Conservation (phyloP, 2,888 invertebrate genomes). For the Sarcophaga rosellei region DNA sequence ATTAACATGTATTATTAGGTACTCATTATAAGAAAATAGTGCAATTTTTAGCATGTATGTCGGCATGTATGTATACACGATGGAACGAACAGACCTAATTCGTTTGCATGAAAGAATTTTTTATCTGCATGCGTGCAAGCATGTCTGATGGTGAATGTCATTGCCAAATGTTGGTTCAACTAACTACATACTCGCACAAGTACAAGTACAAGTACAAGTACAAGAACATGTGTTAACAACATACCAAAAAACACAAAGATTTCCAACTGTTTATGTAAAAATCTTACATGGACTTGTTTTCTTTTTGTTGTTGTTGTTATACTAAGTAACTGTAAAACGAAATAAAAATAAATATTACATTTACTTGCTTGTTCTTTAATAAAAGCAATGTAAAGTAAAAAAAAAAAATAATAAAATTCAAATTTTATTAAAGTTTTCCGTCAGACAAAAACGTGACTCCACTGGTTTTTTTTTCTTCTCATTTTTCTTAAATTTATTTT, state of each 20-base stretch:
- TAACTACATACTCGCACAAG: not conserved
- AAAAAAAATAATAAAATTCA: not conserved
- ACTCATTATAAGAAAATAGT: not conserved
- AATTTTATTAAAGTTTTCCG: not conserved
- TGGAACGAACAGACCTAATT: not conserved
- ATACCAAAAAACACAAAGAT: not conserved
- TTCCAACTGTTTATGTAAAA: not conserved
- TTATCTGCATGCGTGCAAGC: not conserved
- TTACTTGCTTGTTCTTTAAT: not conserved
- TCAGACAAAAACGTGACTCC: not conserved
- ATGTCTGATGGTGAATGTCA: conserved; percentile 54
- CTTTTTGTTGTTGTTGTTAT: too few relatives aligned
- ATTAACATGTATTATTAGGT: too few relatives aligned
- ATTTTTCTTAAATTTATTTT: not conserved
- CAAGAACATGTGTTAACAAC: conserved; percentile 33
- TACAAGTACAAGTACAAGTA: not conserved
- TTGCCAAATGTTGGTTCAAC: conserved; percentile 37
- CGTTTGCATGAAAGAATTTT: conserved; percentile 29
- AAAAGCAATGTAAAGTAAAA: not conserved
- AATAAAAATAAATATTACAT: too few relatives aligned
- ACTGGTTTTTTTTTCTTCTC: too few relatives aligned
- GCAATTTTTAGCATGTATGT: too few relatives aligned
- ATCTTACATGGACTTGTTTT: not conserved
- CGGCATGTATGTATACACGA: too few relatives aligned
- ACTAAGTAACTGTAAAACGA: too few relatives aligned